These are phyloP conservation scores for Momotus momota DNA, from an alignment of 2,797 vertebrate species.

Conservation along the genomic window DNA sequence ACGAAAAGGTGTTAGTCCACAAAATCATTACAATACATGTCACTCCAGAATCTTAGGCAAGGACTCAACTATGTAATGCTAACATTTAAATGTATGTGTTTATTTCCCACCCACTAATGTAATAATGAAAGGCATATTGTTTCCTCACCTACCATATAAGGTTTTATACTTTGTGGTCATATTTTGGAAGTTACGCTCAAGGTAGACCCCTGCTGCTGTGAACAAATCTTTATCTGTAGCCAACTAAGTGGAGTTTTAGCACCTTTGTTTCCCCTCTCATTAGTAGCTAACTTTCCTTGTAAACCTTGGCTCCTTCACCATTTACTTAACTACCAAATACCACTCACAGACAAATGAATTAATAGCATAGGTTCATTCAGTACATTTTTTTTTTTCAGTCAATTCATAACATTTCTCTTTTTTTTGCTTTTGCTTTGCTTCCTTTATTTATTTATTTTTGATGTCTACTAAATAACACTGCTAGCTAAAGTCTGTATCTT, in stretches of 20 bases:
- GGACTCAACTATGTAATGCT: neutral
- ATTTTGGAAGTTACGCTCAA: neutral
- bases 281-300: neutral
- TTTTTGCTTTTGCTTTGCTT: neutral
- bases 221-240: neutral
- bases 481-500: neutral
- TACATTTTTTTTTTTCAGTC: neutral
- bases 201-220: neutral
- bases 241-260: neutral
- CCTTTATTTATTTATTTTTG: neutral
- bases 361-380: neutral
- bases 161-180: neutral
- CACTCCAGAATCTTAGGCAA: neutral
- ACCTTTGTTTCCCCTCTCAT: neutral
- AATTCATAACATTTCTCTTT: neutral
- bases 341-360: neutral
- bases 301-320: neutral
- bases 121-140: neutral
- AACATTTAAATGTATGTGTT: neutral
- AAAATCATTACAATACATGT: neutral
- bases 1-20: neutral
- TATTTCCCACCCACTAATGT: neutral
- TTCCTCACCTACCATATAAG: neutral
- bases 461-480: neutral
- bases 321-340: neutral